Conservation (phyloP, 2,797 vertebrate species). For the Tadarida brasiliensis region DNA sequence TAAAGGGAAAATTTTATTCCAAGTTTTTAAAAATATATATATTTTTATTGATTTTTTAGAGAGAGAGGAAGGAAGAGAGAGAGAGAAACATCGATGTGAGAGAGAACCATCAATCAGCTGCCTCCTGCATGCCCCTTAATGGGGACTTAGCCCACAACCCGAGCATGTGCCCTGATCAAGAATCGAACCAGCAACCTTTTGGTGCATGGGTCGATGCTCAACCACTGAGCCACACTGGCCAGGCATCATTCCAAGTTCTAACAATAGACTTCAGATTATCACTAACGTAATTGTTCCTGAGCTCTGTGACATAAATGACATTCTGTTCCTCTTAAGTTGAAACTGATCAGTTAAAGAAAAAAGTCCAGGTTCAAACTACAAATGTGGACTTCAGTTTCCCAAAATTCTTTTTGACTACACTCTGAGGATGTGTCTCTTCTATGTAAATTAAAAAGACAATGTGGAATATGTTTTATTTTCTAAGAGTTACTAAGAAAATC, state of each 20-base stretch:
- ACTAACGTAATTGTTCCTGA: background rate
- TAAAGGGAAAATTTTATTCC: background rate
- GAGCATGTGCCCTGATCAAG: too few relatives aligned
- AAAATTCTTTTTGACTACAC: background rate
- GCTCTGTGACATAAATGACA: background rate
- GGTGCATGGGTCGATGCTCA: too few relatives aligned
- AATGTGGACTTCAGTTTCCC: background rate
- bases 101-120: too few relatives aligned
- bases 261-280: constrained; percentile 16
- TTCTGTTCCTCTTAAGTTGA: constrained; percentile 3
- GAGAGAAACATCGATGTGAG: too few relatives aligned
- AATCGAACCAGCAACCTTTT: too few relatives aligned
- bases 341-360: constrained; percentile 34
- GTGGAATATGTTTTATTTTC: background rate
- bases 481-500: constrained; percentile 33
- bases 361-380: background rate
- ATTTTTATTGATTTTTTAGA: too few relatives aligned
- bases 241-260: background rate
- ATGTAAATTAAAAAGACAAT: background rate
- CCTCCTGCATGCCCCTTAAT: too few relatives aligned
- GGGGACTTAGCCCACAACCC: too few relatives aligned
- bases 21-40: background rate
- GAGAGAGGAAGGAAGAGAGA: too few relatives aligned
- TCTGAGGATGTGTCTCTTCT: background rate
- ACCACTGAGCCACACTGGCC: too few relatives aligned